A percentile compares a stretch with the other conserved stretches of the same genome.
These are phyloP conservation scores for Proisotoma minuta DNA, from an alignment of 2,888 invertebrate genomes.

Conservation along the genomic window DNA sequence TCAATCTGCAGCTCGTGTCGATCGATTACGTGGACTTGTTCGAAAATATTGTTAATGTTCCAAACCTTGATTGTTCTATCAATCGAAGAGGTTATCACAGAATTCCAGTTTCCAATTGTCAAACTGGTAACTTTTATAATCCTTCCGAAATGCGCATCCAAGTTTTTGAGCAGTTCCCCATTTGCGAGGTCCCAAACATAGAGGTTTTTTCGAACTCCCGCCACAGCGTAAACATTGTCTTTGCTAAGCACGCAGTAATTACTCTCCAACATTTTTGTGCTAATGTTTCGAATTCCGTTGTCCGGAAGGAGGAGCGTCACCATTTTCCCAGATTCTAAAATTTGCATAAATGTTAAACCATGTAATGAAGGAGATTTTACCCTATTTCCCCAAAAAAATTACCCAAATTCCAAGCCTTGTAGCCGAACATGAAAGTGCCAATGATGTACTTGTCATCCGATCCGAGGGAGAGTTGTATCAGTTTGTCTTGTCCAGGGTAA, in stretches of 20 bases:
- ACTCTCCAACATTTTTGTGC: slow-evolving; percentile 81
- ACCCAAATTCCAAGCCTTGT: slow-evolving; percentile 43
- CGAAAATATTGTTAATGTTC: slow-evolving; percentile 98
- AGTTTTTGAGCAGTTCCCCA: slow-evolving; percentile 75
- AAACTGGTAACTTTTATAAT: slow-evolving; percentile 87
- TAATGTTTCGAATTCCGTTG: slow-evolving; percentile 87
- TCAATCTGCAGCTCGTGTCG: slow-evolving; percentile 93
- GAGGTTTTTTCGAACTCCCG: slow-evolving; percentile 89
- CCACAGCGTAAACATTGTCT: slow-evolving; percentile 84
- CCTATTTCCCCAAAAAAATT: too few relatives aligned
- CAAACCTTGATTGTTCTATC: slow-evolving; percentile 97
- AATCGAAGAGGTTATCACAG: slow-evolving; percentile 88
- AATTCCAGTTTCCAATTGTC: slow-evolving; percentile 77
- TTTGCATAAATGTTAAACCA: slow-evolving; percentile 21
- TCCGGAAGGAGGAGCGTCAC: slow-evolving; percentile 42
- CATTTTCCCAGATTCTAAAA: slow-evolving; percentile 49
- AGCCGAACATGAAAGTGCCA: slow-evolving; percentile 47
- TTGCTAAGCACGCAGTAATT: slow-evolving; percentile 90
- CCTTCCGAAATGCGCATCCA: slow-evolving; percentile 95
- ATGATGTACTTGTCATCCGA: slow-evolving; percentile 43
- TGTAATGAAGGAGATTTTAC: neutral
- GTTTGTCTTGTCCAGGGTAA: slow-evolving; percentile 43
- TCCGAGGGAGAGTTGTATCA: slow-evolving; percentile 43
- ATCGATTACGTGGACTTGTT: slow-evolving; percentile 93
- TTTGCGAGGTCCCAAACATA: slow-evolving; percentile 88